Evolutionary conservation across 2,888 invertebrate genomes (phyloP).

Genomic region (Drosophila quinaria): DNA sequence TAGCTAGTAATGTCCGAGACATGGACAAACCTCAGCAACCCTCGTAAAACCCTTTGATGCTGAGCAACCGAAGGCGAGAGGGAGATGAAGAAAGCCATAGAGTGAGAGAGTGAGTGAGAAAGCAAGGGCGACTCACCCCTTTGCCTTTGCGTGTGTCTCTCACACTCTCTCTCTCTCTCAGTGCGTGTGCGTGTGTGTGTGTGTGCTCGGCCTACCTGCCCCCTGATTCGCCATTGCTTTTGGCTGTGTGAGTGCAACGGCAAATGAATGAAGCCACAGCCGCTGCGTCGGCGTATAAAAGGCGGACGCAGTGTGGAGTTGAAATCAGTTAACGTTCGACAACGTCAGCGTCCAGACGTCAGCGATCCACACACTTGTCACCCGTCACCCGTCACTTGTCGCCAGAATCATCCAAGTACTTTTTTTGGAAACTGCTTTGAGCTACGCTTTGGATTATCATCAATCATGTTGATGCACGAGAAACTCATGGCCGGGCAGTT

Average conservation of each 20-base stretch:
- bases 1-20: slow-evolving; percentile 20
- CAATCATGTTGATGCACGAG: slow-evolving; percentile 83
- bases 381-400: not conserved
- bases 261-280: slow-evolving; percentile 41
- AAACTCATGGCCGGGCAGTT: slow-evolving; percentile 83
- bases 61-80: slow-evolving; percentile 2
- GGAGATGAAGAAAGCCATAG: not conserved
- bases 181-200: not conserved
- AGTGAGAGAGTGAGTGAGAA: not conserved
- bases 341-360: slow-evolving; percentile 58
- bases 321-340: slow-evolving; percentile 76
- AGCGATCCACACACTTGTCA: not conserved
- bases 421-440: slow-evolving; percentile 12
- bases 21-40: slow-evolving; percentile 48
- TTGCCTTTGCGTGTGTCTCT: slow-evolving; percentile 30
- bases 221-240: slow-evolving; percentile 44
- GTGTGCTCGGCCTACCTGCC: slow-evolving; percentile 44
- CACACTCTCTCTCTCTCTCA: not conserved
- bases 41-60: slow-evolving; percentile 76
- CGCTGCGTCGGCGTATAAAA: slow-evolving; percentile 76
- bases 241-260: slow-evolving; percentile 48
- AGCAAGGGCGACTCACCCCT: slow-evolving; percentile 49
- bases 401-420: not conserved
- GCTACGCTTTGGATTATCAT: slow-evolving; percentile 52
- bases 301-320: slow-evolving; percentile 46